Percentiles rank a stretch among this genome's conserved stretches.
phyloP scores from a whole-genome alignment of 2,113 vertebrate species.

The Isurus oxyrinchus region DNA sequence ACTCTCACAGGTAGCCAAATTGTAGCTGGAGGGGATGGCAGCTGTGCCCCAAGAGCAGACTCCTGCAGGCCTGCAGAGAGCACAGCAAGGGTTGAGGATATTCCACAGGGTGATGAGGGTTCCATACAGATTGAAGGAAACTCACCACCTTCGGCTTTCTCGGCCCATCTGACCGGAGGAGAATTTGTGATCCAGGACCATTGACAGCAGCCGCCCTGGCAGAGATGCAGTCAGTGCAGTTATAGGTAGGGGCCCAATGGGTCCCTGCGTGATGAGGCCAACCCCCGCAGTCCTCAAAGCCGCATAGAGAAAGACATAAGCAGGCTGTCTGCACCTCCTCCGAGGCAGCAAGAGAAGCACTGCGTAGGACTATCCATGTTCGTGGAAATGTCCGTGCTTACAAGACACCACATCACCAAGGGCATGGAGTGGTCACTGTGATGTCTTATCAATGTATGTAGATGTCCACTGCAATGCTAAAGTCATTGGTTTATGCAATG shows the following conservation, averaged over 20 bases:
- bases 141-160: neutral
- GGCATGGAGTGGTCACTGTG: neutral
- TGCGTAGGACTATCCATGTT: too few relatives aligned
- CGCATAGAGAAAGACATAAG: neutral
- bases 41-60: neutral
- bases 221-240: neutral
- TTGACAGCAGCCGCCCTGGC: neutral
- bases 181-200: neutral
- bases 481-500: neutral
- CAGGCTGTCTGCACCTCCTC: neutral
- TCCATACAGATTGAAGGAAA: neutral
- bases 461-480: too few relatives aligned
- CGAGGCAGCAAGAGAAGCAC: neutral
- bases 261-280: neutral
- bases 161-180: too few relatives aligned
- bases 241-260: too few relatives aligned
- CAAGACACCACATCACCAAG: neutral
- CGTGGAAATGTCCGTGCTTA: neutral
- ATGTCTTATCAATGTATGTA: too few relatives aligned
- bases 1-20: too few relatives aligned
- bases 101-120: neutral
- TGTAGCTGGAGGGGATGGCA: neutral
- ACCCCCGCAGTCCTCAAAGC: neutral
- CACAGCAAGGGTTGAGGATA: neutral
- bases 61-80: too few relatives aligned